phyloP scores from a whole-genome alignment of 2,113 vertebrate species.

The Brachyhypopomus gauderio region DNA sequence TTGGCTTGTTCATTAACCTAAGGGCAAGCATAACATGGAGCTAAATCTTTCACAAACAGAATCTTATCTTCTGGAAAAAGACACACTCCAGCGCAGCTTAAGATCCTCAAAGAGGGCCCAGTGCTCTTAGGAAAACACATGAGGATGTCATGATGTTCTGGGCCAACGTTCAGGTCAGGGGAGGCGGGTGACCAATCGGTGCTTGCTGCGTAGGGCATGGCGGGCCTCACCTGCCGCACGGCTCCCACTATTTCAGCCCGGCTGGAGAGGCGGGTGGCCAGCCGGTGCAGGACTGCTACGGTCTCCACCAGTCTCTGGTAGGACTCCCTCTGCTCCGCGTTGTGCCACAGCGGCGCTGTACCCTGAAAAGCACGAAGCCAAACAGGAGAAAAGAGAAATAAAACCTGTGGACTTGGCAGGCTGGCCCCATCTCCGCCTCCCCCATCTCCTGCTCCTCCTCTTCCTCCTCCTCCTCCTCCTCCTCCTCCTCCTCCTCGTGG shows the following conservation, averaged over 20 bases:
- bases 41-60: constrained; percentile 52
- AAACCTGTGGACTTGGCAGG: neutral
- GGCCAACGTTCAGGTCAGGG: neutral
- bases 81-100: constrained; percentile 31
- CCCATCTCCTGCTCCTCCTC: neutral
- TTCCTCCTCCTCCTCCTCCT: neutral
- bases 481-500: neutral
- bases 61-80: constrained; percentile 48
- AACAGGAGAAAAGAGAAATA: neutral
- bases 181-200: neutral
- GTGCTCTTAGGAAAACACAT: constrained; percentile 32
- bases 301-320: constrained; percentile 92
- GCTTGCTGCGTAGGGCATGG: neutral
- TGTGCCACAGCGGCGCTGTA: constrained; percentile 86
- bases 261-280: constrained; percentile 89
- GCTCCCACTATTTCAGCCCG: constrained; percentile 93
- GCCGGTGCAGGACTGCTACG: constrained; percentile 82
- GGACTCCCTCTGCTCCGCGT: constrained; percentile 89
- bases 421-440: neutral
- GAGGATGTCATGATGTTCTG: constrained; percentile 1
- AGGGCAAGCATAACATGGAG: constrained; percentile 46
- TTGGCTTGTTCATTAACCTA: constrained; percentile 44
- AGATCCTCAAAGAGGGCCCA: neutral
- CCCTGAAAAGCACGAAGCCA: constrained; percentile 71
- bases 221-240: constrained; percentile 84